Percentiles rank a stretch among this genome's conserved stretches.
These are phyloP conservation scores for Tachina lurida DNA, from an alignment of 2,888 invertebrate genomes.

Conservation along the genomic window DNA sequence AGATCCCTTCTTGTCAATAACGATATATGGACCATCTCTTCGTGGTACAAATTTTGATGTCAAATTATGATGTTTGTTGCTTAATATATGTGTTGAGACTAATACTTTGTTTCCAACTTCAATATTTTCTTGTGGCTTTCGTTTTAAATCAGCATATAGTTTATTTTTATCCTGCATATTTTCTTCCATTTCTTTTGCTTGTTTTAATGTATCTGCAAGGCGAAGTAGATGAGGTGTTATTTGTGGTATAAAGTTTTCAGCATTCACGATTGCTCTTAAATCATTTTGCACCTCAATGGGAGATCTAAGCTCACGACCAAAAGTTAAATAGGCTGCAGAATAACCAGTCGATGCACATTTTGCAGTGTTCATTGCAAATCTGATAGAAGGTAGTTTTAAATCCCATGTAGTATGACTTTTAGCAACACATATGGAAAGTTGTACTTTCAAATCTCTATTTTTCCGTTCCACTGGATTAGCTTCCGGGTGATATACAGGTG, in stretches of 20 bases:
- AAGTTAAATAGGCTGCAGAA: background rate
- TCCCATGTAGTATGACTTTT: no score
- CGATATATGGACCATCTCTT: background rate
- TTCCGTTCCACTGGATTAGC: no score
- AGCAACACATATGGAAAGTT: no score
- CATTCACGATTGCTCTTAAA: background rate
- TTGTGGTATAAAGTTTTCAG: background rate
- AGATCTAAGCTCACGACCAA: background rate
- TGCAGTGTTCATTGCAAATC: background rate
- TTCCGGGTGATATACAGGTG: no score
- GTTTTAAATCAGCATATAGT: background rate
- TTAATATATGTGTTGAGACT: no score
- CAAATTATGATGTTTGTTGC: no score
- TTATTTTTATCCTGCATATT: background rate
- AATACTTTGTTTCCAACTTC: no score
- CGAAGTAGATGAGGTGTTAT: background rate
- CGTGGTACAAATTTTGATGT: no score
- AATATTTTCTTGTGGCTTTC: no score
- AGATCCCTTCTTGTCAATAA: conserved; percentile 15
- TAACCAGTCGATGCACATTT: background rate
- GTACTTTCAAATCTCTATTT: no score
- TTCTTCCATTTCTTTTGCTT: background rate
- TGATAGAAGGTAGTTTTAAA: no score
- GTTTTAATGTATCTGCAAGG: background rate
- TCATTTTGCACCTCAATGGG: background rate